Evolutionary conservation across 1,140 invertebrate genomes (phyloP), one percentile per base, ranked within the genome.

Genomic region (Phortica variegata): DNA sequence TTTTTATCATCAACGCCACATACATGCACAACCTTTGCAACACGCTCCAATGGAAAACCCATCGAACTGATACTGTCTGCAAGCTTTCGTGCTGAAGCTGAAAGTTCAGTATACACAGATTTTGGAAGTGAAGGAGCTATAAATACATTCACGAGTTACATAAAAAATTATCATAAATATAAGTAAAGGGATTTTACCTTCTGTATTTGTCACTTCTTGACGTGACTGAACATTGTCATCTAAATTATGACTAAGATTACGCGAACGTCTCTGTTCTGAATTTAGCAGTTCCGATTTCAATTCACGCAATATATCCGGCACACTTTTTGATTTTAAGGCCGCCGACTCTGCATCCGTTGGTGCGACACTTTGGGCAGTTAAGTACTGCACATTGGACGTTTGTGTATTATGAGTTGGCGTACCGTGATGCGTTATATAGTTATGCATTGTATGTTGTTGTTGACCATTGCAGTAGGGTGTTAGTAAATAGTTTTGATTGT

Each of bases 1-100:
- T 90, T 91, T 75, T 91, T 91, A 75, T 93, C 87, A 79, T 93
- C 87, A 52, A 84, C 80, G 53, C 89, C 89, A 44, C 90, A 79
- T 40, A 85, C 77, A 52, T 83, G 81, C 57, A 89, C 87, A 10
- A 89, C 86, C 54, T 87, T 82, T 4, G 87, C 83, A 2, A 90
- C 87, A 60, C 88, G 82, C n/a, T 85, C 81, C 47, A 87, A 68
- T 0, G 87, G 83, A 76, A 95, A 95, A 2, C 91, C 91, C 91
- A 95, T 95, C 39, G 84, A 82, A 59, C 82, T 85, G 17, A 93
- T 84, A 33, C 84, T 83, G 52, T 84, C 79, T 23, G 85, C 88
- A 53, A 91, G 78, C 36, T 78, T 79, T 68, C 88, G 85, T 42
- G 83, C 79, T 42, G 82, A 78, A 13, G 78, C 70, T 8, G 80